Base-by-base conservation (phyloP, 2,888 invertebrate species). In the Drosophila picticornis region DNA sequence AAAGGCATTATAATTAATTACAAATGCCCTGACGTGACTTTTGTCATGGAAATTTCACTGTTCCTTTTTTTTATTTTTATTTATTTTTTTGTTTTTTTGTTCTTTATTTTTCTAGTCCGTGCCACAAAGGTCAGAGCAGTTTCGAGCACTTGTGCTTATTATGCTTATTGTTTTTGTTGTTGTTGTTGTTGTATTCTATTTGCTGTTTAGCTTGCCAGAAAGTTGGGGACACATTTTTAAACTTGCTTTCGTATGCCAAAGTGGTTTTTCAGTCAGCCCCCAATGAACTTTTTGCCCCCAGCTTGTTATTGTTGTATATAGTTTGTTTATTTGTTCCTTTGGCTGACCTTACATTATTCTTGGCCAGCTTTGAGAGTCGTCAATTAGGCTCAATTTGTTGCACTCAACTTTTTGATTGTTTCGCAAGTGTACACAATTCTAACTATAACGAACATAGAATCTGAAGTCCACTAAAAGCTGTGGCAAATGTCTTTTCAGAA, bases 381-480 rank as follows among this genome's bases (percentile, higher is more conserved):
- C 76, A 83, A 81, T 77, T 83, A 64, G 58, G 77, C 83, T 81
- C 73, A 77, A 83, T 80, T 80, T 82, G 80, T 59, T 56, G 32
- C 46, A 68, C 48, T 68, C 43, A 77, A 73, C 70, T 77, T 77
- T 81, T 71, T 66, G 70, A 81, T 80, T 83, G 69, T 46, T 75
- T 63, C 55, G 31, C 62, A 62, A 32, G 43, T 36, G 32, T 13
- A 51, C 25, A 59, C 38, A 56, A 58, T 31, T 34, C 34, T 19
- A 38, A 51, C 48, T 43, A 3, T 32, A 46, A 36, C 10, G 38
- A 19, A 22, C 7, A 32, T 34, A 13, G 25, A 25, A 16, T 16
- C 46, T 25, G 16, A 25, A 16, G 16, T 25, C 13, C 22, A 9
- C 46, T 46, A 16, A 46, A 25, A 46, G 11, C 10, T 51, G 11